Evolutionary conservation across 2,888 invertebrate genomes (phyloP), one percentile per base, ranked within the genome.

Genomic region (Caenorhabditis sp.): DNA sequence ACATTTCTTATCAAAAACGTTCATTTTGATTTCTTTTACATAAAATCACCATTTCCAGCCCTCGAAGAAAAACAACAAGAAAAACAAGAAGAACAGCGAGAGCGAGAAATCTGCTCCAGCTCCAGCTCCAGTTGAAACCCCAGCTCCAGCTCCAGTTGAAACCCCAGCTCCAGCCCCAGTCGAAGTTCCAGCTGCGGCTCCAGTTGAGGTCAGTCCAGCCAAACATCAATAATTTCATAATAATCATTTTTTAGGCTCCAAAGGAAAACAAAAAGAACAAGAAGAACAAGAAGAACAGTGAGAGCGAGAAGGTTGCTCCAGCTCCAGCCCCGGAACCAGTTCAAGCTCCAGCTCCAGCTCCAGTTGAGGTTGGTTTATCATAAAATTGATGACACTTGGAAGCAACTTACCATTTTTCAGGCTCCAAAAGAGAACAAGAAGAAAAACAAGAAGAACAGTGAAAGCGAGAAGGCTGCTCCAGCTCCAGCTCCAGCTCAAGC

Each of bases 31-130:
- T n/a, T n/a, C n/a, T n/a, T n/a, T n/a, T n/a, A n/a, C n/a, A n/a
- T n/a, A n/a, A n/a, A n/a, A n/a, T n/a, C n/a, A n/a, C n/a, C n/a
- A n/a, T 23, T 38, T 67, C 57, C 27, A 67, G 67, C 43, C 26
- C 26, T 54, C 56, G 5, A 62, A 68, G 68, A 59, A 59, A 50
- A 63, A 57, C 23, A 63, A 68, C 38, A 68, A 68, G 50, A 64
- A 64, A 56, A 69, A 63, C 43, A 20, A 58, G 38, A 58, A 58
- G 38, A 31, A 38, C 38, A 38, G 23, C 10, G 38, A 58, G 20
- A 12, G 14, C 27, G 59, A 68, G 21, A 58, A 68, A 50, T 58
- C 67, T 50, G 66, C 63, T 43, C 43, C 62, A 25, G 70, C 61
- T 8, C 70, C 70, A 59, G 63, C 62, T 63, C 62, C 43, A 66